Evolutionary conservation across 2,888 invertebrate genomes (phyloP).

Genomic region (Diplolepis rosae): DNA sequence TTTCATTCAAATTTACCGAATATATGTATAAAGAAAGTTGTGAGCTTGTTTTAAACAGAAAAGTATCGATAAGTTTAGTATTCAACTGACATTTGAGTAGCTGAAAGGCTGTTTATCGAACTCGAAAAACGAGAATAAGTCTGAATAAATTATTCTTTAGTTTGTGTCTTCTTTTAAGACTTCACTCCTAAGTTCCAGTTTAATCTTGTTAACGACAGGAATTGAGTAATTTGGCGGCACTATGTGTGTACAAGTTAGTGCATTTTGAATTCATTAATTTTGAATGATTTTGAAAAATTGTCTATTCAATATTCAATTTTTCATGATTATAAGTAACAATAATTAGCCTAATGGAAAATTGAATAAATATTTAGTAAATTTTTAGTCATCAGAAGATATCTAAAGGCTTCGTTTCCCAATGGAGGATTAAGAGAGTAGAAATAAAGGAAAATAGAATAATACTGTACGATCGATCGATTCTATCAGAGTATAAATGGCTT

Average conservation of each 20-base stretch:
- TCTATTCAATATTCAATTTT: too few species aligned
- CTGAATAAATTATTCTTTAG: slow-evolving; percentile 56
- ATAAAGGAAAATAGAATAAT: slow-evolving; percentile 6
- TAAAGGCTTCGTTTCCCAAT: background rate
- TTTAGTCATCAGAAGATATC: slow-evolving; percentile 1
- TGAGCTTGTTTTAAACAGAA: background rate
- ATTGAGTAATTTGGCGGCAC: slow-evolving; percentile 52
- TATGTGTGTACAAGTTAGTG: too few species aligned
- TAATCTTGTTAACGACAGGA: slow-evolving; percentile 53
- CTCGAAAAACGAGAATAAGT: slow-evolving; percentile 55
- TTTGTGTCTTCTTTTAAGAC: slow-evolving; percentile 32
- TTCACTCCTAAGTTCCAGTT: slow-evolving; percentile 41
- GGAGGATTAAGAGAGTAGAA: background rate
- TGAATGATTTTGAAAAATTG: background rate
- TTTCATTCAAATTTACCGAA: too few species aligned
- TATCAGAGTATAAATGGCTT: slow-evolving; percentile 42
- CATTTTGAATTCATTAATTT: too few species aligned
- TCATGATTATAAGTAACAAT: too few species aligned
- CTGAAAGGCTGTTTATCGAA: slow-evolving; percentile 42
- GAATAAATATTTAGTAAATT: background rate
- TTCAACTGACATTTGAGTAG: background rate
- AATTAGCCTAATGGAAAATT: background rate
- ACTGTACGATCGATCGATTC: slow-evolving; percentile 40
- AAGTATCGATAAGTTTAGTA: background rate
- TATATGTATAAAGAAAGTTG: too few species aligned